Conservation (phyloP, 2,113 vertebrate genomes). For the Miniopterus natalensis region DNA sequence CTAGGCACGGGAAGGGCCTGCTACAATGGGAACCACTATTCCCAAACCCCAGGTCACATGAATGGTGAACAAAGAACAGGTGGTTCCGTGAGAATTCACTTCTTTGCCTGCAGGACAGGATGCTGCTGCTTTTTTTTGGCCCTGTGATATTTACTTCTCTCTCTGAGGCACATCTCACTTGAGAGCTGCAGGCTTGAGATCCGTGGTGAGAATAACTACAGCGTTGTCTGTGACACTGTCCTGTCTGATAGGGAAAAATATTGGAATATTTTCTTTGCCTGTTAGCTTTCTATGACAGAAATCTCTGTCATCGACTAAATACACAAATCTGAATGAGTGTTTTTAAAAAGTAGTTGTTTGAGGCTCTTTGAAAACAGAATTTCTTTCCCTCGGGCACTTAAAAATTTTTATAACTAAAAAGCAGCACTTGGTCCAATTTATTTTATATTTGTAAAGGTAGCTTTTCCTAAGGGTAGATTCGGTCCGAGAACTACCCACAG, state of each 20-base stretch:
- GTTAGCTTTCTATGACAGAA: constrained; percentile 6
- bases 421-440: background rate
- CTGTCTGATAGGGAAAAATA: constrained; percentile 50
- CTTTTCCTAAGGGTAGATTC: constrained; percentile 11
- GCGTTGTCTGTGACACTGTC: background rate
- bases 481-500: background rate
- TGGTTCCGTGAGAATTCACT: background rate
- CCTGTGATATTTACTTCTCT: constrained; percentile 44
- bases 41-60: background rate
- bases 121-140: background rate
- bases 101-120: background rate
- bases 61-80: background rate
- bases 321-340: background rate
- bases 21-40: background rate
- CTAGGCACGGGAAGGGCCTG: background rate
- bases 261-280: background rate
- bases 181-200: constrained; percentile 19
- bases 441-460: constrained; percentile 49
- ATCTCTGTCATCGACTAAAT: background rate
- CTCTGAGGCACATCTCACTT: background rate
- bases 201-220: constrained; percentile 40
- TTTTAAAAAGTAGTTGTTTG: constrained; percentile 11
- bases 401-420: background rate
- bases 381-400: background rate
- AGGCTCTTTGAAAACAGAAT: background rate